These are phyloP conservation scores for Brachypodius melanocephalos DNA, from an alignment of 2,113 vertebrate genomes.

Conservation along the genomic window DNA sequence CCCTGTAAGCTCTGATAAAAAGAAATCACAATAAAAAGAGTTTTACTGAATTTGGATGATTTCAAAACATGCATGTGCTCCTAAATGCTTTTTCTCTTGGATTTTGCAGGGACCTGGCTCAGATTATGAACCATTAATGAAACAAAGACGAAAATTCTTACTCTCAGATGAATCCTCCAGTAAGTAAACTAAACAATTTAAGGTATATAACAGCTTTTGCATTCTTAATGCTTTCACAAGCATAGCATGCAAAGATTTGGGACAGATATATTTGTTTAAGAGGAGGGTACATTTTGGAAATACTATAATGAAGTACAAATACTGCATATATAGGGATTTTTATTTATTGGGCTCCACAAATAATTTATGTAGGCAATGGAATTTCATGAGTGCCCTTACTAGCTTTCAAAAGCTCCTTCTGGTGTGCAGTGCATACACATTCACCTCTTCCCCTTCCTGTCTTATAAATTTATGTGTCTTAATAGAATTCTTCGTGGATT, in stretches of 20 bases:
- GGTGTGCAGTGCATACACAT: not conserved
- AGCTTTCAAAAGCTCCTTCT: not conserved
- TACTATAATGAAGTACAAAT: not conserved
- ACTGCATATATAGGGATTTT: not conserved
- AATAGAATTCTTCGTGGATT: not conserved
- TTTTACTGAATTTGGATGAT: not conserved
- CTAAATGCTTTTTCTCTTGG: not conserved
- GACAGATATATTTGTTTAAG: not conserved
- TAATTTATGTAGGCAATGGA: not conserved
- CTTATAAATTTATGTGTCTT: not conserved
- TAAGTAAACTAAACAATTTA: slow-evolving; percentile 45
- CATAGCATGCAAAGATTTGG: not conserved
- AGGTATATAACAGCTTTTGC: not conserved
- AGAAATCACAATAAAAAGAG: not conserved
- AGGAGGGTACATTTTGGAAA: not conserved
- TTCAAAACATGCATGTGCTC: not conserved
- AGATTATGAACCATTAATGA: slow-evolving; percentile 65
- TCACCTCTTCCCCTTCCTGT: not conserved
- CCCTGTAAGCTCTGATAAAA: not conserved
- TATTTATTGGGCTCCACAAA: not conserved
- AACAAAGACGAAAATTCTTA: slow-evolving; percentile 62
- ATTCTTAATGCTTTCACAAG: not conserved
- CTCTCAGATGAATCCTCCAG: slow-evolving; percentile 65
- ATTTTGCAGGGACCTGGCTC: slow-evolving; percentile 64
- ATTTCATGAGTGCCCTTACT: not conserved